Conservation (phyloP, 1,140 invertebrate genomes). For the Hycleus cichorii region DNA sequence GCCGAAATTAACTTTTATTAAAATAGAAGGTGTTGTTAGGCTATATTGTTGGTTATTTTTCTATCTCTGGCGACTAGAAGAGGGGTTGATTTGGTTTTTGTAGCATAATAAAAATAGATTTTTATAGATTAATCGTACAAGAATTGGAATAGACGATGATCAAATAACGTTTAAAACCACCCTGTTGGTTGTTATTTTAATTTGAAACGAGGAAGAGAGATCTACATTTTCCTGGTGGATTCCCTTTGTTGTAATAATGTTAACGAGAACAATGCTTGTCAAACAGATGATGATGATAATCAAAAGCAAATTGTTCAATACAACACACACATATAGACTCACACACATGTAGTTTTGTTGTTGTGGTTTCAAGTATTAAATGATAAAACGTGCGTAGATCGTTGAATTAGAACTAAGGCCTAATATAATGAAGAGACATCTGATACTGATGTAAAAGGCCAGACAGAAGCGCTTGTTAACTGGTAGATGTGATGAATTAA, state of each 20-base stretch:
- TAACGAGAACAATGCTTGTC: constrained; percentile 13
- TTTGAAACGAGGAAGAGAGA: too few relatives aligned
- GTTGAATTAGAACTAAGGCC: constrained; percentile 7
- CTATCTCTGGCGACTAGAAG: too few relatives aligned
- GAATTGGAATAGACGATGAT: not conserved
- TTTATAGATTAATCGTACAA: not conserved
- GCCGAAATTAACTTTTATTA: constrained; percentile 18
- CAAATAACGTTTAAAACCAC: too few relatives aligned
- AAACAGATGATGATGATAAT: constrained; percentile 6
- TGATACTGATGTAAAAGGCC: constrained; percentile 7
- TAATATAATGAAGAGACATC: constrained; percentile 14
- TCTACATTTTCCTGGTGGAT: too few relatives aligned
- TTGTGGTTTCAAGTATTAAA: constrained; percentile 10
- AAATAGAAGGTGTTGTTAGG: constrained; percentile 8
- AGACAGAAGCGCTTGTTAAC: constrained; percentile 4
- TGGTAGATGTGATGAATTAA: too few relatives aligned
- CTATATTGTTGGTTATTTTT: too few relatives aligned
- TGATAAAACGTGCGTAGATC: constrained; percentile 15
- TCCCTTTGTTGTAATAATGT: not conserved
- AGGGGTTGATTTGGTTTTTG: not conserved
- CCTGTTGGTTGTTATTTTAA: too few relatives aligned
- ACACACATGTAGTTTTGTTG: too few relatives aligned
- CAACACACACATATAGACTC: not conserved
- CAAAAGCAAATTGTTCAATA: constrained; percentile 12
- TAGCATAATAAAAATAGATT: not conserved